A percentile compares a stretch with the other conserved stretches of the same genome.
Conservation (phyloP, 2,797 vertebrate genomes). For the Aselliscus stoliczkanus region DNA sequence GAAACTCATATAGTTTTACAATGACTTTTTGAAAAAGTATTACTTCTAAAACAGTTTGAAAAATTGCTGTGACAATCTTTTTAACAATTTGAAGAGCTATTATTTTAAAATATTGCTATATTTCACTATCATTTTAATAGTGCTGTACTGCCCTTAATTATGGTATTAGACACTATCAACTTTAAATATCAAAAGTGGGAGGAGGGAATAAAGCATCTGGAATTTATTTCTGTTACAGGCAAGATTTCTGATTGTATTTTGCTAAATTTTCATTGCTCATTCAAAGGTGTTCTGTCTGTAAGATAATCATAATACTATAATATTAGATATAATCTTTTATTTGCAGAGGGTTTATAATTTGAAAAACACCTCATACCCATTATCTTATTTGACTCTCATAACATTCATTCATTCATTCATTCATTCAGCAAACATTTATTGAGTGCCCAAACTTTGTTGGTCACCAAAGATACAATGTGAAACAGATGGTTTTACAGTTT, state of each 20-base stretch:
- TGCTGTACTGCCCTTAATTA: slow-evolving; percentile 16
- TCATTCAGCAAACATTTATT: slow-evolving; percentile 8
- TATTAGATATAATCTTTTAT: not conserved
- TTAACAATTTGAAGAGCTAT: slow-evolving; percentile 36
- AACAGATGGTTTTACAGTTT: slow-evolving; percentile 10
- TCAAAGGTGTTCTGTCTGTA: slow-evolving; percentile 33
- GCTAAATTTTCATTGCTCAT: not conserved
- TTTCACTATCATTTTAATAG: not conserved
- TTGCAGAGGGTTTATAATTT: not conserved
- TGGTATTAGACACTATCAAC: slow-evolving; percentile 15
- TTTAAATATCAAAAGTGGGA: slow-evolving; percentile 18
- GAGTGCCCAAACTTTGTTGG: not conserved
- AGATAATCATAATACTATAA: not conserved
- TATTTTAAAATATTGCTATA: not conserved
- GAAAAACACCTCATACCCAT: not conserved
- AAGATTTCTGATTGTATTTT: slow-evolving; percentile 38
- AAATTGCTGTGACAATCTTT: slow-evolving; percentile 6
- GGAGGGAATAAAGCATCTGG: slow-evolving; percentile 9
- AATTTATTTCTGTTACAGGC: slow-evolving; percentile 39
- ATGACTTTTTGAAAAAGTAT: slow-evolving; percentile 19
- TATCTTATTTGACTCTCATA: not conserved
- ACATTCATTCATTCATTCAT: not conserved
- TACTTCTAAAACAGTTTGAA: slow-evolving; percentile 10
- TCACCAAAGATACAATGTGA: not conserved
- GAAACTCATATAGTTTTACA: not conserved